Percentiles rank a stretch among this genome's conserved stretches.
Conservation (phyloP, 2,888 invertebrate genomes). For the Tetanocera ferruginea region DNA sequence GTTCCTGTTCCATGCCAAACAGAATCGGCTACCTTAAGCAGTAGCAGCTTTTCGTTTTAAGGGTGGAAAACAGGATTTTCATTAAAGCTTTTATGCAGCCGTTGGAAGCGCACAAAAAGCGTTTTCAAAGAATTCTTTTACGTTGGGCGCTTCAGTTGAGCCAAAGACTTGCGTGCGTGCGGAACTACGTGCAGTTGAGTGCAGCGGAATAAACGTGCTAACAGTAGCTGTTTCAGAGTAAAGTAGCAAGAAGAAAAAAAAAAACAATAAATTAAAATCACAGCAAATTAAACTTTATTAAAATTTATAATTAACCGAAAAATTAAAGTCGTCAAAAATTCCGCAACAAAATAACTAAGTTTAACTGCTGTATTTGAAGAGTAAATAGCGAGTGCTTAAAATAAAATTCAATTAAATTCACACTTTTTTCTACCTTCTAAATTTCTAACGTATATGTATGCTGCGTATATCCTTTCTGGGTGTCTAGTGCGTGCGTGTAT, state of each 20-base stretch:
- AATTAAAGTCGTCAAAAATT: neutral
- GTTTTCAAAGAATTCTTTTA: constrained; percentile 43
- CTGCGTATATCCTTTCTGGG: constrained; percentile 56
- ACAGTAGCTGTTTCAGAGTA: neutral
- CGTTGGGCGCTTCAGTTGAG: constrained; percentile 62
- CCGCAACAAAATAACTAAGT: no score
- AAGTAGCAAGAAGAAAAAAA: neutral
- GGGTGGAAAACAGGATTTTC: constrained; percentile 2
- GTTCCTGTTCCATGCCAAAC: neutral
- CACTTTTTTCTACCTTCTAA: neutral
- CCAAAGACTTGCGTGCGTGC: constrained; percentile 66
- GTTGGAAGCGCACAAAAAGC: constrained; percentile 29
- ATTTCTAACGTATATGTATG: neutral
- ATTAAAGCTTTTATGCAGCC: constrained; percentile 44
- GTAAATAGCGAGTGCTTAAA: no score
- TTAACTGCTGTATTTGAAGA: no score
- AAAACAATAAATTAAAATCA: neutral
- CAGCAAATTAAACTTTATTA: neutral
- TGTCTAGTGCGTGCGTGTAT: constrained; percentile 62
- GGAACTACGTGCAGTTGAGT: constrained; percentile 49
- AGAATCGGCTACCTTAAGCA: neutral
- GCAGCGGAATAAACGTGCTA: constrained; percentile 4
- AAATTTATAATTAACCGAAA: neutral
- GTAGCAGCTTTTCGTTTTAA: neutral
- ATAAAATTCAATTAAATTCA: neutral